phyloP scores from a whole-genome alignment of 2,797 vertebrate species.

The Hippoglossus hippoglossus region DNA sequence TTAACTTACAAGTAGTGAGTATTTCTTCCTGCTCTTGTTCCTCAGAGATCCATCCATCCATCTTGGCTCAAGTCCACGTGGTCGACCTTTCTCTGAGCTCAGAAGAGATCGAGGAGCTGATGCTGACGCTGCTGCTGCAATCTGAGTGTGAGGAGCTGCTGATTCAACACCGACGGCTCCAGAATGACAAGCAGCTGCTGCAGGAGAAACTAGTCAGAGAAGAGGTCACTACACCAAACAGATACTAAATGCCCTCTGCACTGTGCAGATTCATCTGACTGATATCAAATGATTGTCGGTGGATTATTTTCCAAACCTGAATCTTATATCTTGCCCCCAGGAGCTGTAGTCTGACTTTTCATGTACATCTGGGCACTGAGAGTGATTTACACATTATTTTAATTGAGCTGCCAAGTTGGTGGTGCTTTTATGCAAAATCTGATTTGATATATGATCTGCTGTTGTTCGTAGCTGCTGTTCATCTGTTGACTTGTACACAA shows the following conservation, averaged over 20 bases:
- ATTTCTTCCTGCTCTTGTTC: slow-evolving; percentile 17
- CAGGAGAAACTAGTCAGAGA: slow-evolving; percentile 69
- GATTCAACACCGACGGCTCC: slow-evolving; percentile 69
- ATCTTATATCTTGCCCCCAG: not conserved
- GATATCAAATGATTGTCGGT: not conserved
- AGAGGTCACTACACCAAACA: slow-evolving; percentile 77
- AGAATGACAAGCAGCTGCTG: slow-evolving; percentile 73
- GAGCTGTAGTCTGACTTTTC: no score
- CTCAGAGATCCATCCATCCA: slow-evolving; percentile 80
- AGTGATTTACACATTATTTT: no score
- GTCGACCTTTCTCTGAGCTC: slow-evolving; percentile 85
- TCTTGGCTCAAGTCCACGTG: slow-evolving; percentile 82
- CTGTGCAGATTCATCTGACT: not conserved
- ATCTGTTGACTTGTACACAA: not conserved
- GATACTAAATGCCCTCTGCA: not conserved
- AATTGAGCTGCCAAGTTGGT: no score
- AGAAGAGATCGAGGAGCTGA: slow-evolving; percentile 81
- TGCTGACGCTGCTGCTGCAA: slow-evolving; percentile 84
- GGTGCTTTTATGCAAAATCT: no score
- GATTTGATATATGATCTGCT: no score
- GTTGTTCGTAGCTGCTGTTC: no score
- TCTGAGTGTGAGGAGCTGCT: slow-evolving; percentile 74
- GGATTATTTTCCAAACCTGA: not conserved
- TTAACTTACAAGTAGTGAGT: slow-evolving; percentile 1
- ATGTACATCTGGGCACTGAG: no score